Percentiles rank a stretch among this genome's conserved stretches.
These are phyloP conservation scores for Psylliodes chrysocephalus DNA, from an alignment of 2,888 invertebrate species.

Conservation along the genomic window DNA sequence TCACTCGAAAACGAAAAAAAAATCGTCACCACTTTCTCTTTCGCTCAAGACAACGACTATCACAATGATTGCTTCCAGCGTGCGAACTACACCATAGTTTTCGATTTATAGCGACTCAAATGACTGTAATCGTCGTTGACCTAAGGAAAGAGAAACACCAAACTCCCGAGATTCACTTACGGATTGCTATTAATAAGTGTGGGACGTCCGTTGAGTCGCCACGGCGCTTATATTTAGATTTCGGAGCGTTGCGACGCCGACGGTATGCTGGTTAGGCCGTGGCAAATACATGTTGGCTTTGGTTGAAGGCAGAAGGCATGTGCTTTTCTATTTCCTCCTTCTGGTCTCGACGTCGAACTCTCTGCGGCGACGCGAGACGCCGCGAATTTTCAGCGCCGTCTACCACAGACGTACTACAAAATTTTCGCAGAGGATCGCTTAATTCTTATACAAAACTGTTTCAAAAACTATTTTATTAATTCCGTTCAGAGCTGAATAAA, in stretches of 20 bases:
- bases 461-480: too few relatives aligned
- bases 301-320: constrained; percentile 34
- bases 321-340: constrained; percentile 39
- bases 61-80: constrained; percentile 54
- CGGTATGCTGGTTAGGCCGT: constrained; percentile 37
- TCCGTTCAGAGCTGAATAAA: too few relatives aligned
- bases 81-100: constrained; percentile 28
- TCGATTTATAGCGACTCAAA: constrained; percentile 35
- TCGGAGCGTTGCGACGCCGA: constrained; percentile 44
- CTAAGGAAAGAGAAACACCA: constrained; percentile 44
- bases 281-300: constrained; percentile 44
- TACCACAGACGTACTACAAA: background rate
- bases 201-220: constrained; percentile 51
- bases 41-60: constrained; percentile 54
- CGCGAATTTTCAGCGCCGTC: constrained; percentile 44
- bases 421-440: background rate
- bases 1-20: constrained; percentile 17
- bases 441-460: too few relatives aligned
- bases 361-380: constrained; percentile 38
- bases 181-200: constrained; percentile 54
- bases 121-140: constrained; percentile 37
- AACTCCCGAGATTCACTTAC: constrained; percentile 44
- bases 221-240: constrained; percentile 50
- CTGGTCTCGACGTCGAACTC: constrained; percentile 35
- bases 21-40: constrained; percentile 26